Evolutionary conservation across 2,113 vertebrate genomes (phyloP).

Genomic region (Dermatemys mawii): DNA sequence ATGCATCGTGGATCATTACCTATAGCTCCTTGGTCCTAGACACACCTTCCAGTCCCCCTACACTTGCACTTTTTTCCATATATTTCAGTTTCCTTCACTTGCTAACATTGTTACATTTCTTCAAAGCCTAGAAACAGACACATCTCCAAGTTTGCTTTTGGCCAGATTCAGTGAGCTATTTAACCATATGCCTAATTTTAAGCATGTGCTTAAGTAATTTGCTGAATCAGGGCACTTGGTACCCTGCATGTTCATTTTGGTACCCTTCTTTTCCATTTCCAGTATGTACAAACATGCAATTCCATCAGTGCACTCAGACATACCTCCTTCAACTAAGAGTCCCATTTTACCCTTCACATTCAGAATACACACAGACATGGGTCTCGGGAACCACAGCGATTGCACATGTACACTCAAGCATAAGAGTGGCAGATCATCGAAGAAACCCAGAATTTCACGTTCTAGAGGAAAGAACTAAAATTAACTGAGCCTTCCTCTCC

Average conservation of each 20-base stretch:
- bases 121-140: not conserved
- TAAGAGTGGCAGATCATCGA: not conserved
- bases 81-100: not conserved
- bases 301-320: not conserved
- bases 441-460: not conserved
- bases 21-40: not conserved
- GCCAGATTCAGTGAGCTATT: not conserved
- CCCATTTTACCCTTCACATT: not conserved
- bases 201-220: not conserved
- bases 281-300: no score
- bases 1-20: not conserved
- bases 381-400: not conserved
- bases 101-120: not conserved
- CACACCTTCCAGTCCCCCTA: not conserved
- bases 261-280: not conserved
- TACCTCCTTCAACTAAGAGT: not conserved
- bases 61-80: not conserved
- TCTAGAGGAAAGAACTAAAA: not conserved
- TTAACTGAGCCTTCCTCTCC: not conserved
- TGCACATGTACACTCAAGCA: not conserved
- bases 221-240: not conserved
- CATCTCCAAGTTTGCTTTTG: not conserved
- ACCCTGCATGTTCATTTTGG: not conserved
- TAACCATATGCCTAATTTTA: rapidly evolving
- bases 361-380: not conserved